These are phyloP conservation scores for Karalla daura DNA, from an alignment of 2,797 vertebrate species.

Conservation along the genomic window DNA sequence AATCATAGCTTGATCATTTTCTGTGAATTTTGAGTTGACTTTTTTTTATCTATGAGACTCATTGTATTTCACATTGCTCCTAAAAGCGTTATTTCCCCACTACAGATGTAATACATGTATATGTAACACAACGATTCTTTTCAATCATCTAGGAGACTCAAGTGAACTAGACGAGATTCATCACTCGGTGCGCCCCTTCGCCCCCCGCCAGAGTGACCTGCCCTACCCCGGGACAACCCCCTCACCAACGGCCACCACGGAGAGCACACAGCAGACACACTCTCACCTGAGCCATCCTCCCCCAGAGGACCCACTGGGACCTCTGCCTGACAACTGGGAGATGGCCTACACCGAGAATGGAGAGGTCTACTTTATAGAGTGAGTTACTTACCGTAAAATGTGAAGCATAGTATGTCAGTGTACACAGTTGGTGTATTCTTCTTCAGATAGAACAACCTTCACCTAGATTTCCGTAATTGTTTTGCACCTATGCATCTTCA, in stretches of 20 bases:
- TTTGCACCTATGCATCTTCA: too few species aligned
- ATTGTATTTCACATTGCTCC: not conserved
- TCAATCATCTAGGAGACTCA: conserved; percentile 87
- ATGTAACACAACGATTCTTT: conserved; percentile 15
- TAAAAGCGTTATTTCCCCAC: not conserved
- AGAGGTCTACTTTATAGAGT: conserved; percentile 99
- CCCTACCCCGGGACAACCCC: conserved; percentile 78
- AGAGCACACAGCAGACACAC: conserved; percentile 95
- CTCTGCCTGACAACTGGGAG: conserved; percentile 99
- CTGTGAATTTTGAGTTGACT: too few species aligned
- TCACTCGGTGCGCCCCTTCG: conserved; percentile 76
- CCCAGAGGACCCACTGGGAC: conserved; percentile 93
- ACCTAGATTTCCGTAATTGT: not conserved
- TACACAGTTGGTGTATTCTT: not conserved
- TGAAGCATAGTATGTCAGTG: not conserved
- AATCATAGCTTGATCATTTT: too few species aligned
- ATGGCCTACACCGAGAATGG: conserved; percentile 99
- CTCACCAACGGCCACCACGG: conserved; percentile 93
- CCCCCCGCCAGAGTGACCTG: conserved; percentile 80
- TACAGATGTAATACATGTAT: too few species aligned
- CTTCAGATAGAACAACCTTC: not conserved
- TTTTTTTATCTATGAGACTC: too few species aligned
- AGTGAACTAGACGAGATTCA: conserved; percentile 93
- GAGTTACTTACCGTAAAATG: conserved; percentile 49
- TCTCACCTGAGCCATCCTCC: conserved; percentile 93